Conservation (phyloP, 1,140 invertebrate genomes). For the Neodiprion fabricii region DNA sequence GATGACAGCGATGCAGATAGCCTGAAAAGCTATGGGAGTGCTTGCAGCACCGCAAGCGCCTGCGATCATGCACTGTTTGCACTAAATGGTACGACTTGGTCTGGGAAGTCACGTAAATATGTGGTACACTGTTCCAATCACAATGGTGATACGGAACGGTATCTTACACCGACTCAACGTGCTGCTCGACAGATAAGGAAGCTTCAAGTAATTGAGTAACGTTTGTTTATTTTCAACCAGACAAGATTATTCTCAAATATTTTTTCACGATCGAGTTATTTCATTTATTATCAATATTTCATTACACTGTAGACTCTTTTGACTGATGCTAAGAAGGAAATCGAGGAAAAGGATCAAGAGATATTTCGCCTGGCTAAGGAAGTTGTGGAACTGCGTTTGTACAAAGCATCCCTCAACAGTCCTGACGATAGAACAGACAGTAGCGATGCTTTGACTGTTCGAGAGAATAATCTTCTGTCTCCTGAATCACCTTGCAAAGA, state of each 20-base stretch:
- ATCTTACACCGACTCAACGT: slow-evolving; percentile 85
- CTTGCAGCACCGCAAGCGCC: slow-evolving; percentile 72
- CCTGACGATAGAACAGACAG: slow-evolving; percentile 74
- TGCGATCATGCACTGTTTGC: slow-evolving; percentile 82
- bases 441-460: slow-evolving; percentile 76
- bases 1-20: slow-evolving; percentile 79
- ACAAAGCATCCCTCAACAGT: slow-evolving; percentile 77
- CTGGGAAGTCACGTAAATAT: slow-evolving; percentile 67
- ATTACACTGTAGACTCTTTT: slow-evolving; percentile 69
- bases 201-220: slow-evolving; percentile 55
- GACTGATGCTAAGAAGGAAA: slow-evolving; percentile 74
- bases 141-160: slow-evolving; percentile 76
- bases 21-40: slow-evolving; percentile 77
- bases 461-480: slow-evolving; percentile 67
- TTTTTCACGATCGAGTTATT: slow-evolving; percentile 8
- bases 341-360: slow-evolving; percentile 81
- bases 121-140: slow-evolving; percentile 83
- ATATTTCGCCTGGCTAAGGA: slow-evolving; percentile 82
- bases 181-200: slow-evolving; percentile 79
- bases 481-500: slow-evolving; percentile 50
- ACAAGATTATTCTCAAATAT: background rate
- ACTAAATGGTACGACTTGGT: slow-evolving; percentile 80
- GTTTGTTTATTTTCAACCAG: slow-evolving; percentile 13
- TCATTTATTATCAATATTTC: background rate
- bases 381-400: slow-evolving; percentile 79